phyloP scores from a whole-genome alignment of 2,113 vertebrate species.

The Cheirogaleus medius region DNA sequence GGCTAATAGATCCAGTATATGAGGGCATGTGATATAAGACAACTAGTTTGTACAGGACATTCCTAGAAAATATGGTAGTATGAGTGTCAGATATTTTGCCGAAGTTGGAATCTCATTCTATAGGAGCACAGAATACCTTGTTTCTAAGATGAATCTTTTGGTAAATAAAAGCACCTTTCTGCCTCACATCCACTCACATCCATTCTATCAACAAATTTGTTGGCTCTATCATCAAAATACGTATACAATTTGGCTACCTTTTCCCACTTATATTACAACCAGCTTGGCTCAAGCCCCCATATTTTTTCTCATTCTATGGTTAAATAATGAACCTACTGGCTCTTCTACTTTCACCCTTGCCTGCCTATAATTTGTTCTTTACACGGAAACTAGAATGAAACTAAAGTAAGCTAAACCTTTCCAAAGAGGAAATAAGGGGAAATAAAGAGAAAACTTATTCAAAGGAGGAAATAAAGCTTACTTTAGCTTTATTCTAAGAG shows the following conservation, averaged over 20 bases:
- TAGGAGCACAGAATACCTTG: neutral
- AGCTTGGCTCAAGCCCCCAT: rapidly evolving
- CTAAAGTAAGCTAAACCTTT: neutral
- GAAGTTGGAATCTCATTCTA: neutral
- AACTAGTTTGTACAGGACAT: neutral
- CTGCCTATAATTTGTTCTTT: neutral
- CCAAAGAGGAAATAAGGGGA: too few relatives aligned
- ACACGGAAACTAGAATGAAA: neutral
- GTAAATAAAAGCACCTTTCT: neutral
- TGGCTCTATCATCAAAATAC: neutral
- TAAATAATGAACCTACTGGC: neutral
- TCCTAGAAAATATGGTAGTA: neutral
- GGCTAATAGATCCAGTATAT: neutral
- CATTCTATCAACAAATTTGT: neutral
- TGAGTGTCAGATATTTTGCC: neutral
- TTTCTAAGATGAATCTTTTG: neutral
- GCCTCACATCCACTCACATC: neutral
- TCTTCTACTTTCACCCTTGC: neutral
- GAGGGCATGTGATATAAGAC: neutral
- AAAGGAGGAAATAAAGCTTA: too few relatives aligned
- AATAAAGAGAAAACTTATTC: too few relatives aligned
- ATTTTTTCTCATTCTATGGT: neutral
- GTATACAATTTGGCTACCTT: neutral
- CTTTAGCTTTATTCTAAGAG: too few relatives aligned
- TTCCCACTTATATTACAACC: neutral